Evolutionary conservation across 2,797 vertebrate genomes (phyloP).

Genomic region (Margarornis squamiger): DNA sequence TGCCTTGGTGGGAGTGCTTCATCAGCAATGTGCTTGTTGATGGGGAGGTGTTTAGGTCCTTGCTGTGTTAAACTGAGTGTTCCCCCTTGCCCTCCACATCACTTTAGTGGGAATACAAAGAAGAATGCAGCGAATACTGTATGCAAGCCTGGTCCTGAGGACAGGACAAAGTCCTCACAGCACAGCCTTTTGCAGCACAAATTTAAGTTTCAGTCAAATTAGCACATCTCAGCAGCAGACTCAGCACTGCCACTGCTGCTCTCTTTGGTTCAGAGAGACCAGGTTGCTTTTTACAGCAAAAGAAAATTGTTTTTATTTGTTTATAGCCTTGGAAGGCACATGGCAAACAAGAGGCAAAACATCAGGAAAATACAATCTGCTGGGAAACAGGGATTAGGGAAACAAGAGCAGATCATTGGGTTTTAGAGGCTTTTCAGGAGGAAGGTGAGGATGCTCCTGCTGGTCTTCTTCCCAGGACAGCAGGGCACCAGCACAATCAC

Average conservation of each 20-base stretch:
- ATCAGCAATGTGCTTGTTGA: not conserved
- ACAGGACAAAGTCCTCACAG: not conserved
- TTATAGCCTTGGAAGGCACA: not conserved
- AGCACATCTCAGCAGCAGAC: not conserved
- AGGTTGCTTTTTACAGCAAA: not conserved
- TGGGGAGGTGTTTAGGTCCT: not conserved
- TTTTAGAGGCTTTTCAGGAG: not conserved
- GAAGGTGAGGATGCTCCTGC: not conserved
- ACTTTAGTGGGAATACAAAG: not conserved
- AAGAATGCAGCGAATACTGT: not conserved
- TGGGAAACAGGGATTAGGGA: rapidly evolving
- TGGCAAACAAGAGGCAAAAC: not conserved
- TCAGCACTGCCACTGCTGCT: not conserved
- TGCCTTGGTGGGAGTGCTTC: not conserved
- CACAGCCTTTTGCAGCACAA: not conserved
- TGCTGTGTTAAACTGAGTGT: not conserved
- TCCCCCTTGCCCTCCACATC: not conserved
- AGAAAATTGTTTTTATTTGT: not conserved
- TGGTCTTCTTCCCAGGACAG: not conserved
- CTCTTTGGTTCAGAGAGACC: not conserved
- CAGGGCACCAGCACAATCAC: rapidly evolving
- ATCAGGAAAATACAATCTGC: not conserved
- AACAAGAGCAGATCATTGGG: not conserved
- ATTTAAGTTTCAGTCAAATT: not conserved
- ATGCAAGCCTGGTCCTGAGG: not conserved